phyloP scores from a whole-genome alignment of 2,797 vertebrate species.

The Gymnoscopelus microlampas region DNA sequence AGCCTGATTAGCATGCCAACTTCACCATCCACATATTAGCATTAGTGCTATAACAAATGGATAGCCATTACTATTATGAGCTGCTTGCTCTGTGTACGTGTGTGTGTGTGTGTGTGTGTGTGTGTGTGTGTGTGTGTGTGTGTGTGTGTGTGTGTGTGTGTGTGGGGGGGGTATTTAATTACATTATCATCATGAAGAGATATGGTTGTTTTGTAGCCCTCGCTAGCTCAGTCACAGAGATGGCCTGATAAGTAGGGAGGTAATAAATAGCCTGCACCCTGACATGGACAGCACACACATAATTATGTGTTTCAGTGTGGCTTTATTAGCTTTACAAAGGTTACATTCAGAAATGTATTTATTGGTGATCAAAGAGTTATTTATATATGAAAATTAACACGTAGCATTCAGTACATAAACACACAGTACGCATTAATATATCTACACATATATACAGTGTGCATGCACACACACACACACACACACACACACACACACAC shows the following conservation, averaged over 20 bases:
- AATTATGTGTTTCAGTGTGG: neutral
- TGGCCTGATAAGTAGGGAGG: conserved; percentile 67
- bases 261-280: conserved; percentile 68
- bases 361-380: too few relatives aligned
- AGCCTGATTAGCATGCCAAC: conserved; percentile 42
- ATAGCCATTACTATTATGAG: conserved; percentile 49
- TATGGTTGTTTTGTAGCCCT: conserved; percentile 45
- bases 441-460: too few relatives aligned
- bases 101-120: neutral
- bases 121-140: neutral
- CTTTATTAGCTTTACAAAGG: too few relatives aligned
- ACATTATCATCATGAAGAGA: conserved; percentile 45
- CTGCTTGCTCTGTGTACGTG: conserved; percentile 10
- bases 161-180: conserved; percentile 11
- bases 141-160: neutral
- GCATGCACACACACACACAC: neutral
- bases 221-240: conserved; percentile 49
- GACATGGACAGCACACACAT: conserved; percentile 10
- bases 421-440: too few relatives aligned
- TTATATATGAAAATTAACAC: too few relatives aligned
- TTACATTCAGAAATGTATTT: too few relatives aligned
- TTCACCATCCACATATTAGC: conserved; percentile 26
- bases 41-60: conserved; percentile 30
- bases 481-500: too few relatives aligned
- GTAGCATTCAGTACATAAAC: too few relatives aligned